Evolutionary conservation across 35 echinoderm and acorn worm genomes (phyloP).

Genomic region (Acanthaster planci): DNA sequence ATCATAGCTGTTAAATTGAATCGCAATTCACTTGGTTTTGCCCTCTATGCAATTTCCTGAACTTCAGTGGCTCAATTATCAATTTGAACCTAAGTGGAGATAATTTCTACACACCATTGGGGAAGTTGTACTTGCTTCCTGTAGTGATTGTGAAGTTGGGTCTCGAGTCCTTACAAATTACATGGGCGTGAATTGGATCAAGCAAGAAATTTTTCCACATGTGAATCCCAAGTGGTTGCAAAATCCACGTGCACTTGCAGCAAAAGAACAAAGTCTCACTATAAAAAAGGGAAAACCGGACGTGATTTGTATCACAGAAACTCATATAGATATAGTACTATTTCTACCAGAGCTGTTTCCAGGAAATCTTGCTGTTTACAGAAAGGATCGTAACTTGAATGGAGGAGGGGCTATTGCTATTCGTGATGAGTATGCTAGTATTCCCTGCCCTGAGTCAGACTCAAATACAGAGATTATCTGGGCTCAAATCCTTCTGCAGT

Average conservation of each 20-base stretch:
- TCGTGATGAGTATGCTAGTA: background rate
- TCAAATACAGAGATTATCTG: slow-evolving; percentile 26
- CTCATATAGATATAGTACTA: slow-evolving; percentile 24
- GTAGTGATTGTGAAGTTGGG: too few relatives aligned
- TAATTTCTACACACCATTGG: too few relatives aligned
- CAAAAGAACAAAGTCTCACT: background rate
- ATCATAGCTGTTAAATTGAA: background rate
- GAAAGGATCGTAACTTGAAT: slow-evolving; percentile 2
- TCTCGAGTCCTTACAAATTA: background rate
- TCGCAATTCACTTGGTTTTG: background rate
- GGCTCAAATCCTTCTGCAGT: slow-evolving; percentile 13
- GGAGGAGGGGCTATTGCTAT: slow-evolving; percentile 27
- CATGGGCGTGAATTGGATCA: too few relatives aligned
- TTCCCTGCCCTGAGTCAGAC: background rate
- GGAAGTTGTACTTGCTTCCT: too few relatives aligned
- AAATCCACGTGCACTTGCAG: background rate
- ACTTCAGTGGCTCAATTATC: too few relatives aligned
- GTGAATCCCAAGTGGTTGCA: too few relatives aligned
- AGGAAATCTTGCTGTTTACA: background rate
- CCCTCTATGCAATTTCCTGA: background rate
- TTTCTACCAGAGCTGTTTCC: slow-evolving; percentile 25
- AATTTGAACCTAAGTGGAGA: too few relatives aligned
- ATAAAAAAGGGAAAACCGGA: background rate
- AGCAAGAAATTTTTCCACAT: too few relatives aligned
- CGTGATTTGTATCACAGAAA: slow-evolving; percentile 23